Evolutionary conservation across 2,888 invertebrate species (phyloP).

Genomic region (Tanypteryx hageni): DNA sequence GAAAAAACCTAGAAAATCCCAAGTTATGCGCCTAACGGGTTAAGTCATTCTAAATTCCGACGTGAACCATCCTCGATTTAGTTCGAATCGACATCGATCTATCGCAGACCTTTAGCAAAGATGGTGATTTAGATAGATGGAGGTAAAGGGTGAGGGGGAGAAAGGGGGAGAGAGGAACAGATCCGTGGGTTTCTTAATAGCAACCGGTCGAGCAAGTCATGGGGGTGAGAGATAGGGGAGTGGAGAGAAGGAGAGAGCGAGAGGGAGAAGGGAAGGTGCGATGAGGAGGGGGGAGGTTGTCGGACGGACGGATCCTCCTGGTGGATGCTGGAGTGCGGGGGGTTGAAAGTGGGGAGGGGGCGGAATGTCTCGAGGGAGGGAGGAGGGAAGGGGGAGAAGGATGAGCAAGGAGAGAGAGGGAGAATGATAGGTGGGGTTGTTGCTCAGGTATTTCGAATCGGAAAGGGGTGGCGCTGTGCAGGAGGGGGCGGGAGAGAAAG

Average conservation of each 20-base stretch:
- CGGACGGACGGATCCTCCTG: too few species aligned
- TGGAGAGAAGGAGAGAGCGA: neutral
- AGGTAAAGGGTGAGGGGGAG: neutral
- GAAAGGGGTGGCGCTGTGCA: too few species aligned
- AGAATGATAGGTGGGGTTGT: too few species aligned
- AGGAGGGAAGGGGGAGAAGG: neutral
- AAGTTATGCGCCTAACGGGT: too few species aligned
- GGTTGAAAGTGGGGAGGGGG: neutral
- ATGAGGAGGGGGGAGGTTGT: neutral
- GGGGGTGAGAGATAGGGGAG: neutral
- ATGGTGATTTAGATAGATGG: conserved; percentile 1
- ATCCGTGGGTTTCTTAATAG: neutral
- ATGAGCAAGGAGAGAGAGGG: too few species aligned
- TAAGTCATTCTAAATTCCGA: neutral
- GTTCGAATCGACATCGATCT: neutral
- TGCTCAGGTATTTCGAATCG: too few species aligned
- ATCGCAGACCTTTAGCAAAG: neutral
- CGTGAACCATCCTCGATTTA: neutral
- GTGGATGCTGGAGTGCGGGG: neutral
- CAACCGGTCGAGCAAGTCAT: neutral
- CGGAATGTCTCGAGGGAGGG: neutral
- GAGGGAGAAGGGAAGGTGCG: neutral
- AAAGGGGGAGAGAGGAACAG: neutral
- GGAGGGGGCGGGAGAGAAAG: too few species aligned
- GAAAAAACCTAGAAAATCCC: too few species aligned